These are phyloP conservation scores for Heliconius aoede DNA, from an alignment of 2,888 invertebrate genomes.

Conservation along the genomic window DNA sequence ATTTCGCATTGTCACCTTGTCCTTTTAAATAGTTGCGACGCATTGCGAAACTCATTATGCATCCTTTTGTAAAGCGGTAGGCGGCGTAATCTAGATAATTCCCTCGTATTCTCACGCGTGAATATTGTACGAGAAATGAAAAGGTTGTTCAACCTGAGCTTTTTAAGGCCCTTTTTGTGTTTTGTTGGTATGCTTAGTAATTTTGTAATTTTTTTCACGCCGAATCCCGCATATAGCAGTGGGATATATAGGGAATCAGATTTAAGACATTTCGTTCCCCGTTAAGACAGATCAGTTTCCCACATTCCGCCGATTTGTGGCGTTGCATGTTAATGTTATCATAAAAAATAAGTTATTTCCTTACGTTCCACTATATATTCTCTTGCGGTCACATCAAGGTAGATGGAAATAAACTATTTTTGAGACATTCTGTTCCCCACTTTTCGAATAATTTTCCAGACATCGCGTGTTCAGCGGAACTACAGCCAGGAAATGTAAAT, in stretches of 20 bases:
- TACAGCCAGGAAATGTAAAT: neutral
- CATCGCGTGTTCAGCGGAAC: neutral
- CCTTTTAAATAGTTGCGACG: slow-evolving; percentile 48
- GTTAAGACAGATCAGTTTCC: too few species aligned
- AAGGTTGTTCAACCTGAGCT: slow-evolving; percentile 44
- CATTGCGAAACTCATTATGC: slow-evolving; percentile 51
- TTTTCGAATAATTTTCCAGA: neutral
- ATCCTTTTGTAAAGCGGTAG: slow-evolving; percentile 48
- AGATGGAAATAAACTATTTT: neutral
- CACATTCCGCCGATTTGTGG: too few species aligned
- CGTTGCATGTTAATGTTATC: too few species aligned
- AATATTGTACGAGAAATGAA: slow-evolving; percentile 49
- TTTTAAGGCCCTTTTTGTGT: slow-evolving; percentile 16
- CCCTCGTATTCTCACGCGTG: slow-evolving; percentile 56
- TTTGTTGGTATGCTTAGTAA: neutral
- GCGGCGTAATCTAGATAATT: slow-evolving; percentile 53
- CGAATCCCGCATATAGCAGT: too few species aligned
- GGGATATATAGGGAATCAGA: too few species aligned
- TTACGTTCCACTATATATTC: too few species aligned
- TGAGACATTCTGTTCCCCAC: neutral
- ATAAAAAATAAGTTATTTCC: too few species aligned
- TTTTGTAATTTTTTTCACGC: neutral
- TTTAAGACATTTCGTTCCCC: too few species aligned
- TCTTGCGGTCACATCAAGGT: too few species aligned
- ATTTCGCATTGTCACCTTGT: slow-evolving; percentile 47